A percentile compares a stretch with the other conserved stretches of the same genome.
Conservation (phyloP, 30 jellyfish, hydroid and myxozoan species). For the Aurelia sp. region DNA sequence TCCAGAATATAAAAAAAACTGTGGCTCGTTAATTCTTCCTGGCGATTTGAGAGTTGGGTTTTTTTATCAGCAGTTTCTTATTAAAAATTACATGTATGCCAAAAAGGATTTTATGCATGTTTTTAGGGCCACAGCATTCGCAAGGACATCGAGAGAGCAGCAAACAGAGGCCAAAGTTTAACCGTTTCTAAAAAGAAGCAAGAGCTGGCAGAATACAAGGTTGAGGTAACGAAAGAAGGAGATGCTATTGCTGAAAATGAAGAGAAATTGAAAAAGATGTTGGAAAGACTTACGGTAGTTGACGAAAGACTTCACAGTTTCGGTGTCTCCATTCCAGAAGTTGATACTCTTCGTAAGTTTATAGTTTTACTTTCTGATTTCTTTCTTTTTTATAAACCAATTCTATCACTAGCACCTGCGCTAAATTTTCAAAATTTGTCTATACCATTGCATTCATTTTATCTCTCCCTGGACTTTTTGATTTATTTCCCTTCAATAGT, state of each 20-base stretch:
- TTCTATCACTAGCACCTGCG: not conserved
- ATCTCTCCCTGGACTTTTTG: too few relatives aligned
- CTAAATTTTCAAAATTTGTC: too few relatives aligned
- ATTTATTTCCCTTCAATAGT: too few relatives aligned
- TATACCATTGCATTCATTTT: too few relatives aligned
- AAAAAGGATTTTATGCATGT: too few relatives aligned
- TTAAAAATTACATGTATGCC: too few relatives aligned
- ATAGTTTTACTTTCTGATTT: not conserved
- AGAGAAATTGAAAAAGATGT: constrained; percentile 3
- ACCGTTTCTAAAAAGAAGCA: constrained; percentile 44
- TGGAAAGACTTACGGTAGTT: constrained; percentile 13
- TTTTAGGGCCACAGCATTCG: constrained; percentile 24
- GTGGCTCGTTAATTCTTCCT: too few relatives aligned
- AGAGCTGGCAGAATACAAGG: constrained; percentile 42
- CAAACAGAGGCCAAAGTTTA: constrained; percentile 50
- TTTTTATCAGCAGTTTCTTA: too few relatives aligned
- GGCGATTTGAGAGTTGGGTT: too few relatives aligned
- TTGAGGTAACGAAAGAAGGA: constrained; percentile 24
- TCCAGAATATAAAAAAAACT: too few relatives aligned
- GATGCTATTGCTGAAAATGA: constrained; percentile 1
- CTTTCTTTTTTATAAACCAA: not conserved
- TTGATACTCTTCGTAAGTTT: constrained; percentile 56
- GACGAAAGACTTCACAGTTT: constrained; percentile 30
- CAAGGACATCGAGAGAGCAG: constrained; percentile 62
- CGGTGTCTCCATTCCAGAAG: constrained; percentile 39